Base-by-base conservation (phyloP, 2,797 vertebrate species). In the Danionella dracula region DNA sequence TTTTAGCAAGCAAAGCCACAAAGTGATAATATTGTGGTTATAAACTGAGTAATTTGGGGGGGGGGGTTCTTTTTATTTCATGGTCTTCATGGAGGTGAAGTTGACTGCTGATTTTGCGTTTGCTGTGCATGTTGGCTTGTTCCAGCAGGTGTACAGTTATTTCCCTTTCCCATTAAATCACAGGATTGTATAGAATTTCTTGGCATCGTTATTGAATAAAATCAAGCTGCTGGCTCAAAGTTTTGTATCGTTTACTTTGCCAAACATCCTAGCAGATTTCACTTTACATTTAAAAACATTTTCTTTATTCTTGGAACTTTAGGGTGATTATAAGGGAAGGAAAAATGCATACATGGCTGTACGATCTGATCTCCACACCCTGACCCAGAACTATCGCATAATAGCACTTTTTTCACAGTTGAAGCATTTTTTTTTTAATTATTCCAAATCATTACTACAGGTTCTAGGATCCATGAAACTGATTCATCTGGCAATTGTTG, bases 161-260 rank as follows among this genome's bases (percentile, higher is more conserved):
- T 29, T 23, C 23, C 32, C 12, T 29, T 21, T 48, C 29, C 45
- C 44, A 49, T 46, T 21, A 31, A 63, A 56, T 69, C 56, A 69
- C 48, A 66, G 60, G 67, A 76, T 72, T 76, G 74, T 74, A 74
- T 74, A 73, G 74, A 67, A 76, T 70, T 79, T 76, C 70, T 79
- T 74, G 69, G 42, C 72, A 59, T 51, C 56, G 68, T 74, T 70
- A 71, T 57, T 67, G 58, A 75, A 69, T 63, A 76, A 72, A 78
- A 34, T 69, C 51, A 71, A 76, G 72, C 72, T 71, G 70, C 72
- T 74, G 74, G 70, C 69, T 76, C 29, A 74, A 44, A 9, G 56
- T 9, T 20, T 15, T 49, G 44, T 9, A 19, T 42, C 46, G 31
- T 44, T 19, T 19, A 60, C 7, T 17, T 12, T 38, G 4, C 2